Base-by-base conservation (phyloP, 2,113 vertebrate genomes). In the Piliocolobus tephrosceles region DNA sequence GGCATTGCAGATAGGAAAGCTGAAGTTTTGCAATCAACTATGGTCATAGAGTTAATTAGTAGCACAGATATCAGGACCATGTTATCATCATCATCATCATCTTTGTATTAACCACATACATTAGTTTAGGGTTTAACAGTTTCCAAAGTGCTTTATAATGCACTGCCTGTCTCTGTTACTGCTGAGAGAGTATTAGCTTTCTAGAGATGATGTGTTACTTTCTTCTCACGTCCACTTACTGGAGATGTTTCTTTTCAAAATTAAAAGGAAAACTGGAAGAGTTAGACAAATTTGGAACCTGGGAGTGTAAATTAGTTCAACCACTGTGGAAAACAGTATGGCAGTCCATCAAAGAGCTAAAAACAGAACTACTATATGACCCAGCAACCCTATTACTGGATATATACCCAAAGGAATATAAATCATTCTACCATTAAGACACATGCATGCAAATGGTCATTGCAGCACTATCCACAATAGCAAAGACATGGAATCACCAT, bases 211-310 rank as follows among this genome's bases (percentile, higher is more conserved):
- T 45, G 8, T 70, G 22, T 47, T 55, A 61, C 40, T 94, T 72
- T 73, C 58, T 61, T 93, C 52, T 90, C 85, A 97, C 1, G 17
- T 35, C 11, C 20, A 88, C 22, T 30, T 70, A 43, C 9, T 91
- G 35, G 66, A 91, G 38, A 73, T 45, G n/a, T 58, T 95, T 90
- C 25, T 95, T 92, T 76, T 75, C 88, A n/a, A 92, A 96, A 80
- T 80, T 92, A 61, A 94, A 95, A 80, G 61, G 55, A 94, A 93
- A 96, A 78, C 20, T 68, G 70, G 45, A 92, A 90, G 38, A 90
- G 27, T 23, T 23, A 80, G 27, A 50, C 70, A 84, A 30, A 64
- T 27, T 14, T 64, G 61, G 61, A 64, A 64, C 5, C 61, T 32
- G 61, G 27, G 61, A 64, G 12, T 64, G 27, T 64, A 64, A 64